Evolutionary conservation across 2,888 invertebrate genomes (phyloP).

Genomic region (Caenorhabditis becei): DNA sequence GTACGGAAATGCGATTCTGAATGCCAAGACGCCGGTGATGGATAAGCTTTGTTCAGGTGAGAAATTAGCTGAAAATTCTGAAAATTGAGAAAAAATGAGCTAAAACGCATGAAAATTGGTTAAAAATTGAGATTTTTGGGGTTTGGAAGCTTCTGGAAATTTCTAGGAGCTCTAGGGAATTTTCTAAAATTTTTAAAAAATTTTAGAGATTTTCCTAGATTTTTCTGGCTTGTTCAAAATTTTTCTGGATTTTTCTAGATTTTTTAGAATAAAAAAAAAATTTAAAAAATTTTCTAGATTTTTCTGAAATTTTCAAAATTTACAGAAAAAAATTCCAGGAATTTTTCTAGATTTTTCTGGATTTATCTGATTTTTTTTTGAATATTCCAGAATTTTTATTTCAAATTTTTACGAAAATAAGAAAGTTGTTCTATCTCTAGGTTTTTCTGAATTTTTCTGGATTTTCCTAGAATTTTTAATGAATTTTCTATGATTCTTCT

Average conservation of each 20-base stretch:
- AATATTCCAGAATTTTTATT: too few species aligned
- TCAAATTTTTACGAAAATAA: too few species aligned
- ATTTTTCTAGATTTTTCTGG: too few species aligned
- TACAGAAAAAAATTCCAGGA: too few species aligned
- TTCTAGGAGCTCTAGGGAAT: too few species aligned
- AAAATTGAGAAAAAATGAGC: background rate
- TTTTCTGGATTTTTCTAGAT: background rate
- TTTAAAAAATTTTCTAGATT: too few species aligned
- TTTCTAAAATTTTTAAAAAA: background rate
- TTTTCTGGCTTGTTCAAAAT: background rate
- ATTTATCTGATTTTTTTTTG: too few species aligned
- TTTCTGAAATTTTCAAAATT: background rate
- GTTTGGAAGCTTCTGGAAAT: too few species aligned
- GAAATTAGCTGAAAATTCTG: background rate
- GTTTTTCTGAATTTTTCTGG: background rate
- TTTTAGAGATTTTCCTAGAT: too few species aligned
- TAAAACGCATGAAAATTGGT: background rate
- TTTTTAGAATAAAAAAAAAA: background rate
- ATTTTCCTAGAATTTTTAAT: background rate
- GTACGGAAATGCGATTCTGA: slow-evolving; percentile 83
- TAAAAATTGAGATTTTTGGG: background rate
- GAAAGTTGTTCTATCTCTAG: too few species aligned
- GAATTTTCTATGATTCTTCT: too few species aligned
- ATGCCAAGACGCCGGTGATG: slow-evolving; percentile 83
- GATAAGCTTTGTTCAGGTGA: slow-evolving; percentile 80